phyloP scores from a whole-genome alignment of 2,888 invertebrate species.

The Arge pagana region DNA sequence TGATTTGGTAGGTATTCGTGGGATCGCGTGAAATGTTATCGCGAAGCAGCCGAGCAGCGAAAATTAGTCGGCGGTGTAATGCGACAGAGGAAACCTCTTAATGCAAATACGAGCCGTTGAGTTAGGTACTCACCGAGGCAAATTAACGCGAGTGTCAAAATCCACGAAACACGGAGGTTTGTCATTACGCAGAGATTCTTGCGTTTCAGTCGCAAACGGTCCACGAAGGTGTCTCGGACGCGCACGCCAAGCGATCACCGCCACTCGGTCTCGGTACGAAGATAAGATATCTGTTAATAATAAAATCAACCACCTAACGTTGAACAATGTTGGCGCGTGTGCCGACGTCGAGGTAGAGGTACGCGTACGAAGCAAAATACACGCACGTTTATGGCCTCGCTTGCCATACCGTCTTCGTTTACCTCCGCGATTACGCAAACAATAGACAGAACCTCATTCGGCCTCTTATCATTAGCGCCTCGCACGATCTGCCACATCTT shows the following conservation, averaged over 20 bases:
- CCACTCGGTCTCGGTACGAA: slow-evolving; percentile 24
- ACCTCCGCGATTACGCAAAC: slow-evolving; percentile 7
- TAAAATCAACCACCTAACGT: slow-evolving; percentile 21
- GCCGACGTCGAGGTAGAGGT: neutral
- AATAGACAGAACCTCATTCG: slow-evolving; percentile 7
- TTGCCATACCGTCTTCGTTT: slow-evolving; percentile 2
- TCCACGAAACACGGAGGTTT: too few relatives aligned
- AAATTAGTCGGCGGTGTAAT: too few relatives aligned
- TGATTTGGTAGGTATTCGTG: too few relatives aligned
- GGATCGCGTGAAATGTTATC: too few relatives aligned
- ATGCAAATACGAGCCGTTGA: too few relatives aligned
- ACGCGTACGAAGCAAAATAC: neutral
- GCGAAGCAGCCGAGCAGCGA: too few relatives aligned
- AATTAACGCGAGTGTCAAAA: too few relatives aligned
- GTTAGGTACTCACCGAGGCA: too few relatives aligned
- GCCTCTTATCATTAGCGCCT: too few relatives aligned
- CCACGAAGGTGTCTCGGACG: slow-evolving; percentile 3
- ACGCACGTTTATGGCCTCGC: slow-evolving; percentile 5
- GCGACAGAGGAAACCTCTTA: too few relatives aligned
- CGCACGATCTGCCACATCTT: too few relatives aligned
- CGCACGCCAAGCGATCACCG: slow-evolving; percentile 4
- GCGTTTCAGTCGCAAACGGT: neutral
- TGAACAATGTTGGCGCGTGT: neutral
- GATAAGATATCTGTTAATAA: slow-evolving; percentile 39
- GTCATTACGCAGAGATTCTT: too few relatives aligned